A percentile compares a stretch with the other conserved stretches of the same genome.
Conservation (phyloP, 2,888 invertebrate species). For the Elysia crispata region DNA sequence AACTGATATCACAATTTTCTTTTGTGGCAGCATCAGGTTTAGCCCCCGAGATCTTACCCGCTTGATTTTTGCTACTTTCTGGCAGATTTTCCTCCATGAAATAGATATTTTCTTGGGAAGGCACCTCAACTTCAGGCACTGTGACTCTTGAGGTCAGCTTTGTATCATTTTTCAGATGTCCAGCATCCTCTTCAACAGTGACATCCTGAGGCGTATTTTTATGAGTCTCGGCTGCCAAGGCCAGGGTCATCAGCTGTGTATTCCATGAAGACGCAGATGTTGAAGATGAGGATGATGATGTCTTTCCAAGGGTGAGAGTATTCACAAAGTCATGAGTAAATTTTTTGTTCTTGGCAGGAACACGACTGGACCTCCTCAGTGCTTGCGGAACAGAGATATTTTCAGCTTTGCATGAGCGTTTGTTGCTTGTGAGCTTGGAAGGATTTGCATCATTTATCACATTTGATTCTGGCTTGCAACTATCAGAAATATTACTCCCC, state of each 20-base stretch:
- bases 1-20: neutral
- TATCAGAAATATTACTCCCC: neutral
- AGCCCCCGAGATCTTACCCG: neutral
- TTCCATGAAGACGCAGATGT: slow-evolving; percentile 30
- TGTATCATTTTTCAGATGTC: neutral
- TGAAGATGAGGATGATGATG: slow-evolving; percentile 23
- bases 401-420: neutral
- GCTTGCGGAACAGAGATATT: too few species aligned
- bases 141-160: too few species aligned
- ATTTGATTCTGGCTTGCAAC: neutral
- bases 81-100: neutral
- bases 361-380: slow-evolving; percentile 39
- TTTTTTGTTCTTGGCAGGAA: slow-evolving; percentile 43
- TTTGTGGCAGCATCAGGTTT: neutral
- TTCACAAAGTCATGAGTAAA: slow-evolving; percentile 47
- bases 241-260: slow-evolving; percentile 48
- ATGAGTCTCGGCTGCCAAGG: slow-evolving; percentile 47
- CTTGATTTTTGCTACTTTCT: neutral
- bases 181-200: neutral
- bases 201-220: slow-evolving; percentile 33
- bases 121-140: too few species aligned
- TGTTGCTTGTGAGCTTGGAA: neutral
- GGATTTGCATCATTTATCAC: too few species aligned
- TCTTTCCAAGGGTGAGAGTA: slow-evolving; percentile 43
- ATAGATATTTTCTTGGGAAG: too few species aligned